These are phyloP conservation scores for Pongo pygmaeus DNA, from an alignment of 2,113 vertebrate genomes.

Conservation along the genomic window DNA sequence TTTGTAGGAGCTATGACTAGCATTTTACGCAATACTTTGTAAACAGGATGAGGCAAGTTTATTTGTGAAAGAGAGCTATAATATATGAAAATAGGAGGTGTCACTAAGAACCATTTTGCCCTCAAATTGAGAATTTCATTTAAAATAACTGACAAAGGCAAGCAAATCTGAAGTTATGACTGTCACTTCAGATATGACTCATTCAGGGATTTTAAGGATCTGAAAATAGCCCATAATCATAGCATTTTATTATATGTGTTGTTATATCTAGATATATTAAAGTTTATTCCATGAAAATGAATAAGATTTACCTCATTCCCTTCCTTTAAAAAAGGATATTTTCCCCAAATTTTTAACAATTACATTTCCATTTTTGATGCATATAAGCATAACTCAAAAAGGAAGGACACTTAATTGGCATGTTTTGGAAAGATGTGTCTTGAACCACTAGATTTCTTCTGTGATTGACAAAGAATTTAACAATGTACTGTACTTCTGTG, in stretches of 20 bases:
- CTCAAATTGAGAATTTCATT: constrained; percentile 39
- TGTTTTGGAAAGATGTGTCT: constrained; percentile 1
- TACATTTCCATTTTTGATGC: not conserved
- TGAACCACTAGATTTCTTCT: not conserved
- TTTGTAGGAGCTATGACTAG: not conserved
- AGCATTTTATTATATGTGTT: not conserved
- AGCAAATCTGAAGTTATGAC: constrained; percentile 47
- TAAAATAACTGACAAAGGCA: constrained; percentile 24
- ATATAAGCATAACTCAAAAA: not conserved
- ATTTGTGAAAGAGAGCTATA: not conserved
- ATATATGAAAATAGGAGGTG: not conserved
- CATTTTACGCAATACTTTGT: not conserved
- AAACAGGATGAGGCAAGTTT: not conserved
- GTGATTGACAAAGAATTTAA: not conserved
- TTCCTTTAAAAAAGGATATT: constrained; percentile 14
- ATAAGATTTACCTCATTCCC: not conserved
- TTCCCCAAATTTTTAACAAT: not conserved
- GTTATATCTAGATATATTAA: not conserved
- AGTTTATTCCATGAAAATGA: constrained; percentile 43
- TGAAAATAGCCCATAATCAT: constrained; percentile 38
- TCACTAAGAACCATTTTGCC: not conserved
- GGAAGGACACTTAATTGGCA: not conserved
- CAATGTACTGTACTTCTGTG: not conserved
- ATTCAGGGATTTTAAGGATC: constrained; percentile 44
- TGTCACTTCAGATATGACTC: constrained; percentile 29